Evolutionary conservation across 2,888 invertebrate species (phyloP).

Genomic region (Amphipyra berbera): DNA sequence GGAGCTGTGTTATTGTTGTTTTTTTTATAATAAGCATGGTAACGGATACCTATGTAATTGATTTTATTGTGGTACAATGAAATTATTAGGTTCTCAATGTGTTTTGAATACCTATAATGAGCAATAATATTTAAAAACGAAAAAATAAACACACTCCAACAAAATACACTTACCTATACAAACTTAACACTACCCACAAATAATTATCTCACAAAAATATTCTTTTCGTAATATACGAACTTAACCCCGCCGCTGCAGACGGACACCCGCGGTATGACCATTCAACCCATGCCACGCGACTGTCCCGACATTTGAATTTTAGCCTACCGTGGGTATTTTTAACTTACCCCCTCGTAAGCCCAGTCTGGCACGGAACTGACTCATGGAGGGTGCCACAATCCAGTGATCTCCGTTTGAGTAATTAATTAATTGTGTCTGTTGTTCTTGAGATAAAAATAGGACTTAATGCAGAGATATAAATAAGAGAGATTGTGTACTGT

Average conservation of each 20-base stretch:
- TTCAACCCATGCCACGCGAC: slow-evolving; percentile 65
- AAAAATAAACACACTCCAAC: no score
- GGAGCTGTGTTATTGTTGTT: no score
- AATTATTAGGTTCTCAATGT: no score
- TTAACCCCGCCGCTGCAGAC: slow-evolving; percentile 28
- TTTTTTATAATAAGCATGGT: no score
- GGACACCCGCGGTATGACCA: slow-evolving; percentile 36
- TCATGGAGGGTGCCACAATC: slow-evolving; percentile 63
- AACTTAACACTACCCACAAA: background rate
- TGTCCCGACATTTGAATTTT: slow-evolving; percentile 60
- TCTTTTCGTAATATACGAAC: slow-evolving; percentile 6
- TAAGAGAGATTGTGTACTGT: slow-evolving; percentile 13
- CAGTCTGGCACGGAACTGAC: slow-evolving; percentile 60
- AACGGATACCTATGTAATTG: no score
- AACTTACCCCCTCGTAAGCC: slow-evolving; percentile 79
- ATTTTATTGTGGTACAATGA: no score
- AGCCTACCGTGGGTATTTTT: slow-evolving; percentile 76
- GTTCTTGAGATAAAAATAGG: slow-evolving; percentile 56
- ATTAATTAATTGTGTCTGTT: slow-evolving; percentile 62
- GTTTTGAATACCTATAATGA: no score
- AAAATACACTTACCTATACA: slow-evolving; percentile 27
- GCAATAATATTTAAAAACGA: no score
- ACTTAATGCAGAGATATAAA: slow-evolving; percentile 35
- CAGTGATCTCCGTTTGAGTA: slow-evolving; percentile 58
- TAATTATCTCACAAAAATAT: slow-evolving; percentile 10